phyloP scores from a whole-genome alignment of 2,113 vertebrate species.

The Hemicordylus capensis region DNA sequence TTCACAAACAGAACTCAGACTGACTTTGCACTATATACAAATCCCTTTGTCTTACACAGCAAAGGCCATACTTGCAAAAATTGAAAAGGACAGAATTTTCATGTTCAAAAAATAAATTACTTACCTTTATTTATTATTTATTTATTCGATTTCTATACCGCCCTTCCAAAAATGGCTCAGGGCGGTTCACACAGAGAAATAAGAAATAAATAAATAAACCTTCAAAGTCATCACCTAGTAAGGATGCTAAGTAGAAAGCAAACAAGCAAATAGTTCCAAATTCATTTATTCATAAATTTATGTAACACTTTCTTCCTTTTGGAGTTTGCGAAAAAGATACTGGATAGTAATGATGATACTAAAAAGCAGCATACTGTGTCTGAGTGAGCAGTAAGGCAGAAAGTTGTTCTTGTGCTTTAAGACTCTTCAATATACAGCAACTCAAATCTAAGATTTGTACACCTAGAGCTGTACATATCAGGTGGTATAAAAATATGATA shows the following conservation, averaged over 20 bases:
- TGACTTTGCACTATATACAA: background rate
- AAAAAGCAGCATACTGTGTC: background rate
- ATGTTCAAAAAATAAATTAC: background rate
- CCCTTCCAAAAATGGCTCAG: too few species aligned
- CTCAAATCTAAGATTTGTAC: too few species aligned
- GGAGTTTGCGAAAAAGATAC: background rate
- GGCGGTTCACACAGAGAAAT: too few species aligned
- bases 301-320: constrained; percentile 7
- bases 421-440: constrained; percentile 4
- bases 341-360: background rate
- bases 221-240: background rate
- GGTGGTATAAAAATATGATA: too few species aligned
- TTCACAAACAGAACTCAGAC: background rate
- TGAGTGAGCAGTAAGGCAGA: background rate
- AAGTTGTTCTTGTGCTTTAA: constrained; percentile 4
- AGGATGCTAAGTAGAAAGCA: background rate
- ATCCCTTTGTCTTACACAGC: background rate
- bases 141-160: too few species aligned
- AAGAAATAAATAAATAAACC: too few species aligned
- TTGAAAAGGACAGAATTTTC: background rate
- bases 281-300: background rate
- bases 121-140: too few species aligned
- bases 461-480: too few species aligned
- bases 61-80: constrained; percentile 13
- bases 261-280: background rate